Percentiles rank a stretch among this genome's conserved stretches.
These are phyloP conservation scores for Coptodon bakossiorum DNA, from an alignment of 2,113 vertebrate species.

Conservation along the genomic window DNA sequence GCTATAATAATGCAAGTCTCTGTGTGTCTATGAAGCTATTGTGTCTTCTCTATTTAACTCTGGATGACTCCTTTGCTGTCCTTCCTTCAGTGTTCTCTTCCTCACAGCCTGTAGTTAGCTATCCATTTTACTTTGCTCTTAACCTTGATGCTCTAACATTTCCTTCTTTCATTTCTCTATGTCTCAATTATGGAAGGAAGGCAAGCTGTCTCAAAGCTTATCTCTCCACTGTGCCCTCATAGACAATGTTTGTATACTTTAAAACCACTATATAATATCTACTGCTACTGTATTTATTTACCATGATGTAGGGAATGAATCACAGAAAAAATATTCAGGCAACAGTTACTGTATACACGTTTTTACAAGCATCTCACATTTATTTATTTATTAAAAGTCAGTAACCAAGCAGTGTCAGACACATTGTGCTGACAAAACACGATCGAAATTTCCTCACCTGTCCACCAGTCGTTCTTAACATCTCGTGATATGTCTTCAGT, in stretches of 20 bases:
- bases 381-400: background rate
- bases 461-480: background rate
- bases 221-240: background rate
- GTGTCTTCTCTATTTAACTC: constrained; percentile 21
- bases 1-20: background rate
- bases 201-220: background rate
- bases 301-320: background rate
- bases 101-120: background rate
- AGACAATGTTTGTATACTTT: background rate
- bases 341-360: background rate
- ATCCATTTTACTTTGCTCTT: background rate
- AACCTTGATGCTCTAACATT: background rate
- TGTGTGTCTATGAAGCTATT: constrained; percentile 9
- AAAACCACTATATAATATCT: background rate
- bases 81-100: background rate
- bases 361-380: background rate
- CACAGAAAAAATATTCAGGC: background rate
- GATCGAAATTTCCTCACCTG: background rate
- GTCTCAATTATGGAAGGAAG: background rate
- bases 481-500: background rate
- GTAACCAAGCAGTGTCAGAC: background rate
- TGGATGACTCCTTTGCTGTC: background rate
- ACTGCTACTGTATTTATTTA: background rate
- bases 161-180: background rate
- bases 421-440: background rate